Percentiles rank a stretch among this genome's conserved stretches.
Evolutionary conservation across 2,888 invertebrate species (phyloP).

Genomic region (Eupithecia pulchellata): DNA sequence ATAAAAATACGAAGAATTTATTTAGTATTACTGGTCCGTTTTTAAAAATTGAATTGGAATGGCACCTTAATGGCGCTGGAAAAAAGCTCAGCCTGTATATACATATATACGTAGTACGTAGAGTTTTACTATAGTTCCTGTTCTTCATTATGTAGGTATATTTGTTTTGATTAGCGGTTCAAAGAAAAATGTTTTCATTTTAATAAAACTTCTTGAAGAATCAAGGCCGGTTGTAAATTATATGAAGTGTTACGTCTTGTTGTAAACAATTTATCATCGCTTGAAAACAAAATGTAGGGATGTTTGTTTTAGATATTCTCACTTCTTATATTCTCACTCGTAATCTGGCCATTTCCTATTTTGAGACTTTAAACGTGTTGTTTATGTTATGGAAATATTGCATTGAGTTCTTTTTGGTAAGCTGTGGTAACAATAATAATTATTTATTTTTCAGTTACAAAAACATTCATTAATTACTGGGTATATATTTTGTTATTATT

Average conservation of each 20-base stretch:
- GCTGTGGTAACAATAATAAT: too few species aligned
- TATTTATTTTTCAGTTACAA: too few species aligned
- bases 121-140: too few species aligned
- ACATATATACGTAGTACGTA: too few species aligned
- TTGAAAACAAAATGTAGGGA: conserved; percentile 15
- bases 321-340: not conserved
- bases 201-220: conserved; percentile 2
- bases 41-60: too few species aligned
- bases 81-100: too few species aligned
- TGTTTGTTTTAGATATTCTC: not conserved
- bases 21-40: too few species aligned
- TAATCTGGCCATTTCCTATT: not conserved
- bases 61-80: too few species aligned
- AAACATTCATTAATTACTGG: too few species aligned
- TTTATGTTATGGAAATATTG: not conserved
- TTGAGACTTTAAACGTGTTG: not conserved
- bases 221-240: conserved; percentile 21
- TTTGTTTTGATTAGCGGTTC: not conserved
- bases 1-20: too few species aligned
- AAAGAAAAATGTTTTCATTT: not conserved
- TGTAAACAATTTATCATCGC: conserved; percentile 27
- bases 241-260: conserved; percentile 16
- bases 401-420: too few species aligned
- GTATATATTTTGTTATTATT: too few species aligned
- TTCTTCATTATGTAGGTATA: not conserved